Base-by-base conservation (phyloP, 2,888 invertebrate genomes). In the Autographa gamma region DNA sequence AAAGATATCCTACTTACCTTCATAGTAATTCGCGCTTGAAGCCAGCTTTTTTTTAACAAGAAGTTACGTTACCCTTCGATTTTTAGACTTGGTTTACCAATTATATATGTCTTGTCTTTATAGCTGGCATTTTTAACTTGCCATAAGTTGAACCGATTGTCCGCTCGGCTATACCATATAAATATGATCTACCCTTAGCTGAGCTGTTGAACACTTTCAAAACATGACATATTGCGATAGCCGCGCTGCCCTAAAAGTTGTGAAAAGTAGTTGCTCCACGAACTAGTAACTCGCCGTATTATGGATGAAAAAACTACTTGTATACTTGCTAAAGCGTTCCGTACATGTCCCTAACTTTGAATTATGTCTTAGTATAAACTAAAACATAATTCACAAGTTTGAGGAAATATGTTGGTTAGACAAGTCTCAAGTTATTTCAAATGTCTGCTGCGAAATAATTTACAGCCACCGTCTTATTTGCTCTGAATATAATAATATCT, bases 361-460 rank as follows among this genome's bases (percentile, higher is more conserved):
- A 76, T 77, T 68, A 77, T 77, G 77, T 68, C 63, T 69, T 76
- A 80, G 59, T 60, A 72, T 79, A 77, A 74, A 78, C 78, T 76
- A 69, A 80, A 73, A 69, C 78, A 80, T 80, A 67, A 80, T 77
- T 78, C 77, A 80, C 61, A 67, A 80, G 65, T 77, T 66, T 63
- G 73, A 77, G 81, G 80, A 80, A 77, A 80, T 80, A 77, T 78
- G 77, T 73, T 76, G 65, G 77, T 80, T 66, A 80, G 80, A 74
- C 71, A 71, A 69, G 59, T 74, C 69, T 60, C 73, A 65, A 72
- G 82, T 71, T 71, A 79, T 79, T 71, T 31, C 48, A 72, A 74
- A 81, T 69, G 69, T 80, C 70, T 48, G 72, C 63, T 67, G 60
- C 74, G 74, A 82, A 81, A 80, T 80, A 76, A 80, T 82, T 79